Evolutionary conservation across 2,113 vertebrate genomes (phyloP).

Genomic region (Gobius niger): DNA sequence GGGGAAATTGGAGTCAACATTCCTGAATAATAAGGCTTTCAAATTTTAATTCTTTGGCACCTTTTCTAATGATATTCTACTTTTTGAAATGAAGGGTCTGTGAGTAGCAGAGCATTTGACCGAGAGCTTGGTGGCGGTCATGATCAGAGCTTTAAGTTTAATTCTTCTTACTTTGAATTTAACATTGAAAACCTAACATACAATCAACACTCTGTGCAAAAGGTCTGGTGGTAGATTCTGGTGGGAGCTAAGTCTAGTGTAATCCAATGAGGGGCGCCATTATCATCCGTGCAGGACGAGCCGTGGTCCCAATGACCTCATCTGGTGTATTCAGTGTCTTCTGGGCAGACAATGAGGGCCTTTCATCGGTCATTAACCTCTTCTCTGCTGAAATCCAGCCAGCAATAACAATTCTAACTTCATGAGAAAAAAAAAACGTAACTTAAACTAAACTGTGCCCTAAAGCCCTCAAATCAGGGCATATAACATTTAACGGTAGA

Average conservation of each 20-base stretch:
- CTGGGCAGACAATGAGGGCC: slow-evolving; percentile 68
- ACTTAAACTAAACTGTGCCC: background rate
- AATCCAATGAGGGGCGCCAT: slow-evolving; percentile 72
- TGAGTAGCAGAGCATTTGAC: too few relatives aligned
- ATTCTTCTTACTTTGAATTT: background rate
- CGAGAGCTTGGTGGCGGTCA: too few relatives aligned
- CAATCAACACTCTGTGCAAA: slow-evolving; percentile 1
- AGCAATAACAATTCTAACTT: slow-evolving; percentile 13
- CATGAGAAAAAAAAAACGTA: background rate
- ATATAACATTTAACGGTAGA: too few relatives aligned
- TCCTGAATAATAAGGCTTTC: too few relatives aligned
- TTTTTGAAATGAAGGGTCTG: too few relatives aligned
- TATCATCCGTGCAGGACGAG: slow-evolving; percentile 47
- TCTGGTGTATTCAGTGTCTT: slow-evolving; percentile 72
- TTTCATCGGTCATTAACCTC: slow-evolving; percentile 58
- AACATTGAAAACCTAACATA: background rate
- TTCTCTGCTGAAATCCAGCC: slow-evolving; percentile 37
- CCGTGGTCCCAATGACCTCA: slow-evolving; percentile 71
- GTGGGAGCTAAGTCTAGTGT: slow-evolving; percentile 54
- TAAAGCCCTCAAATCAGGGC: background rate
- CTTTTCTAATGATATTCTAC: too few relatives aligned
- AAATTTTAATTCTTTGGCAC: too few relatives aligned
- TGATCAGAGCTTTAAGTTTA: too few relatives aligned
- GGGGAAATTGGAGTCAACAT: background rate
- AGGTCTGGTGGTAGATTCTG: slow-evolving; percentile 15